Evolutionary conservation across 2,113 vertebrate genomes (phyloP).

Genomic region (Vireo altiloquus): DNA sequence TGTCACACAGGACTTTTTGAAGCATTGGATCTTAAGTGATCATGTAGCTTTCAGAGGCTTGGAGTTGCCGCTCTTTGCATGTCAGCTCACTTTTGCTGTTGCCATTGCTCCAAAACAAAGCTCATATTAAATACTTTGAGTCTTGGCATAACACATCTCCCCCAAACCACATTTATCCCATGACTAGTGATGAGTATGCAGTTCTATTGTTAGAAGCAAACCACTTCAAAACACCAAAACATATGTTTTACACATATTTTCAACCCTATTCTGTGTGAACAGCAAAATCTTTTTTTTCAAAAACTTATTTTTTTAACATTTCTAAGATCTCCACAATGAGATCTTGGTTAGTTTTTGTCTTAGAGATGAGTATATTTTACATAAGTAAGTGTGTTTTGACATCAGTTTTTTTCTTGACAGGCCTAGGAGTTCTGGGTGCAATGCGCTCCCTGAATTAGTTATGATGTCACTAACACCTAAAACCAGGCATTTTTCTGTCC

Average conservation of each 20-base stretch:
- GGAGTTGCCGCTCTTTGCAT: neutral
- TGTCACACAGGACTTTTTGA: neutral
- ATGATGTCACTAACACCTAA: constrained; percentile 30
- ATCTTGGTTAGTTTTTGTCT: neutral
- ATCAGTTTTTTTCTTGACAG: neutral
- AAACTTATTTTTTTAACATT: neutral
- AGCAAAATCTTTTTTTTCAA: neutral
- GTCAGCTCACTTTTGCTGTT: neutral
- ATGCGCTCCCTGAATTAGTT: neutral
- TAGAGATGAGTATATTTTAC: neutral
- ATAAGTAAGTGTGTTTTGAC: neutral
- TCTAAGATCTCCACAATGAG: neutral
- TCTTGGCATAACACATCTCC: neutral
- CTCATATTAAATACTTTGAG: neutral
- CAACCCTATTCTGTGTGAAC: neutral
- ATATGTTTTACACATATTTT: neutral
- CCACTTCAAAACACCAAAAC: constrained; percentile 24
- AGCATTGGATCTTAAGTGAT: neutral
- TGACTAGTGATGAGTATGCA: constrained; percentile 42
- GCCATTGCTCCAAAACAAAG: constrained; percentile 5
- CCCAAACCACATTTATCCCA: constrained; percentile 32
- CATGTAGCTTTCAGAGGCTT: neutral
- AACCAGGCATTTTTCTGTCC: constrained; percentile 6
- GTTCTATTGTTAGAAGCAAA: constrained; percentile 49
- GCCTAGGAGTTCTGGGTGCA: neutral